phyloP scores from a whole-genome alignment of 2,113 vertebrate species.

The Dascyllus trimaculatus region DNA sequence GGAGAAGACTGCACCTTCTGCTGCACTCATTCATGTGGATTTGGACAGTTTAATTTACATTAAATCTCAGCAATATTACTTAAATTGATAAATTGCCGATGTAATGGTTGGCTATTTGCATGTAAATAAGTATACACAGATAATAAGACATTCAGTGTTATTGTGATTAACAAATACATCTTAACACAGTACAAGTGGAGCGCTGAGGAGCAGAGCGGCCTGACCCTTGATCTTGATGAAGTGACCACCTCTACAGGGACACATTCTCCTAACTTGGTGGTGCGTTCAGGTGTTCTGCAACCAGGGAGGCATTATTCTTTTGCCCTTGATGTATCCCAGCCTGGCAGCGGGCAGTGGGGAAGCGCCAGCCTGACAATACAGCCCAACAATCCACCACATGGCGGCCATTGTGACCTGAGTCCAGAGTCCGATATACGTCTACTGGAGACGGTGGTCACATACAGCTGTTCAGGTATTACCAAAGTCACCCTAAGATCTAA shows the following conservation, averaged over 20 bases:
- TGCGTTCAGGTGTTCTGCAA: constrained; percentile 75
- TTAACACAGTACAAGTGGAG: constrained; percentile 83
- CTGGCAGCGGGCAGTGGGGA: constrained; percentile 71
- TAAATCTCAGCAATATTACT: too few relatives aligned
- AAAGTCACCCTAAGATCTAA: background rate
- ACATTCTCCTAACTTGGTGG: constrained; percentile 69
- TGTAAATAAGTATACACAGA: too few relatives aligned
- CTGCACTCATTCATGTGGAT: too few relatives aligned
- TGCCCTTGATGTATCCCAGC: constrained; percentile 77
- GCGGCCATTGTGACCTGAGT: constrained; percentile 80
- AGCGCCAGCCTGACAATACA: constrained; percentile 70
- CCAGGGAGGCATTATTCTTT: constrained; percentile 80
- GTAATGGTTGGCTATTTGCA: too few relatives aligned
- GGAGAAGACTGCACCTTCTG: too few relatives aligned
- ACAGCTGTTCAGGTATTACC: constrained; percentile 83
- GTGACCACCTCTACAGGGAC: constrained; percentile 71
- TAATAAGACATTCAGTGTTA: background rate
- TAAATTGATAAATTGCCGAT: too few relatives aligned
- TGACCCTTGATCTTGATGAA: constrained; percentile 73
- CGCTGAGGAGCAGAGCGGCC: constrained; percentile 68
- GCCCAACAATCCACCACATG: constrained; percentile 73
- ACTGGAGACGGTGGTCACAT: constrained; percentile 81
- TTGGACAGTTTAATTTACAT: too few relatives aligned
- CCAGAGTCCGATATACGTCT: constrained; percentile 72
- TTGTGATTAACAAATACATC: background rate